Evolutionary conservation across 2,797 vertebrate genomes (phyloP), one percentile per base, ranked within the genome.

Genomic region (Sparidentex hasta): DNA sequence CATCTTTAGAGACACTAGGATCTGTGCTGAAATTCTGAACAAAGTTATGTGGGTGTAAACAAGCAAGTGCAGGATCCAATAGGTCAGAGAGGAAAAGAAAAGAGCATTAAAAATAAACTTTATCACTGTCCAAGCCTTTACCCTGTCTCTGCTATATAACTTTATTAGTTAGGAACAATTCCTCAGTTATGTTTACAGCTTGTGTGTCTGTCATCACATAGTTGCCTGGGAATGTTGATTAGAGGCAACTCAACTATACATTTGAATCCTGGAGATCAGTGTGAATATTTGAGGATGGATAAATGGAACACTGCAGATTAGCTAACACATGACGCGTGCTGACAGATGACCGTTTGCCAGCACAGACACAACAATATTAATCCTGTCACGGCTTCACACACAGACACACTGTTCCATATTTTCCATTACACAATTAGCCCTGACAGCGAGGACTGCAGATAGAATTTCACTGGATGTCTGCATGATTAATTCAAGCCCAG

Each of bases 151-250:
- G 59, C 5, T 0, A 68, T 56, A 50, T 52, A 64, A 74, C 44
- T 48, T 46, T 41, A 83, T 73, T 78, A 69, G 55, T 58, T 61
- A 43, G n/a, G n/a, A 41, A 41, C 69, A 75, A 82, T 43, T 48
- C 63, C 59, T 51, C 0, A 0, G 62, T 65, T 18, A 43, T 82
- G 81, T 87, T 88, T 78, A 17, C 80, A 63, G 55, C 68, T 83
- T 48, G 1, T 78, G 73, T 4, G 73, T 90, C 90, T 83, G 84
- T 91, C 87, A 86, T 62, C 84, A 80, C 63, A 9, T 71, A 29
- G 80, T 51, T 74, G 88, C 86, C 91, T 90, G 91, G 77, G 87
- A 92, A 92, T 90, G 86, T 91, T 90, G 88, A 91, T 90, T 66
- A 86, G 82, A 46, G 44, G 66, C 80, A 16, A 72, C 27, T 29